Conservation (phyloP, 2,113 vertebrate species). For the Passer domesticus region DNA sequence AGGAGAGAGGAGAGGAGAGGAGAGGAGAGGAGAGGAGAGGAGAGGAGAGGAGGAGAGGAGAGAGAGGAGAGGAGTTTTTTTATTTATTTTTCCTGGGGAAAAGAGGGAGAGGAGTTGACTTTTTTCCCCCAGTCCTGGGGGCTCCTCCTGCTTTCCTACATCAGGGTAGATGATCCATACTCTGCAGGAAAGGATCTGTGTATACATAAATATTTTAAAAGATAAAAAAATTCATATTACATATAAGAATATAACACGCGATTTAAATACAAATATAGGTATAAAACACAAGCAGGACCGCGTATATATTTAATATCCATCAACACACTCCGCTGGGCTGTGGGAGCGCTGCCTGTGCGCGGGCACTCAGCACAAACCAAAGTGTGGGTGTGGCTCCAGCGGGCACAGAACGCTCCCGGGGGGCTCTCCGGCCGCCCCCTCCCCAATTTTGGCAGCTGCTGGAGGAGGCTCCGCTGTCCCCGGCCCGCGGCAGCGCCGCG, state of each 20-base stretch:
- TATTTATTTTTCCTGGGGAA: too few relatives aligned
- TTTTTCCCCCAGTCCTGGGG: not conserved
- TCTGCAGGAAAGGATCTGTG: not conserved
- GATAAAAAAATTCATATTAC: accelerated
- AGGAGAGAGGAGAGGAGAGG: too few relatives aligned
- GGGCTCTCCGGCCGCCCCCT: not conserved
- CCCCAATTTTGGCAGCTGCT: not conserved
- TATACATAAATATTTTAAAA: not conserved
- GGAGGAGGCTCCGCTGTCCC: accelerated
- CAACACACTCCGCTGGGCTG: accelerated
- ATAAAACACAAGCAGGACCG: accelerated
- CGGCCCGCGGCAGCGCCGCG: not conserved
- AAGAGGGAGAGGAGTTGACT: not conserved
- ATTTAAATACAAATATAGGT: accelerated
- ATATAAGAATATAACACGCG: accelerated
- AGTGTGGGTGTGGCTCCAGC: accelerated
- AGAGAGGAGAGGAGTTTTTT: not conserved
- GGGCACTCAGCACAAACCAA: accelerated
- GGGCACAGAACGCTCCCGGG: not conserved
- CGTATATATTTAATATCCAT: accelerated
- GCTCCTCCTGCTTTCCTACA: not conserved
- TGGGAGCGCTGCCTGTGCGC: accelerated
- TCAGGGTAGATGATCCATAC: not conserved
- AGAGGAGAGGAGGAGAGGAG: not conserved
- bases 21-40: not conserved